Evolutionary conservation across 2,113 vertebrate genomes (phyloP).

Genomic region (Polypterus bichir): DNA sequence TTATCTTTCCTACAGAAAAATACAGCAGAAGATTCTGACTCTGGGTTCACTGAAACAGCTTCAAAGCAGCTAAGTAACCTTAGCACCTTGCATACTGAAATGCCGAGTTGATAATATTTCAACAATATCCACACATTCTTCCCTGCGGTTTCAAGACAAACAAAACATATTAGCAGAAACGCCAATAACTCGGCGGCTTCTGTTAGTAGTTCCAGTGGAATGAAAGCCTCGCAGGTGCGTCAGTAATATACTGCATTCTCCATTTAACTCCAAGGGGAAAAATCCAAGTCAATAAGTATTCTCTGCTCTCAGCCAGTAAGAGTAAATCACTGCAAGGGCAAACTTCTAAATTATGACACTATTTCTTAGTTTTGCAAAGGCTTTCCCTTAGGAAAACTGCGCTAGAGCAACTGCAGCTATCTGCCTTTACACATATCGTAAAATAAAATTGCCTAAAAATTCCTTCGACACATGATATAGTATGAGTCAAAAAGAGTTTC

Average conservation of each 20-base stretch:
- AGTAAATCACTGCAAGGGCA: slow-evolving; percentile 38
- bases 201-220: slow-evolving; percentile 30
- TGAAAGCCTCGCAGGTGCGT: slow-evolving; percentile 32
- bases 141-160: slow-evolving; percentile 29
- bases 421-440: no score
- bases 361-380: background rate
- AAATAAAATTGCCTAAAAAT: no score
- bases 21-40: no score
- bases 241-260: slow-evolving; percentile 26
- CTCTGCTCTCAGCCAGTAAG: slow-evolving; percentile 30
- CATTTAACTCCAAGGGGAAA: slow-evolving; percentile 34
- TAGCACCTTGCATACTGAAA: slow-evolving; percentile 25
- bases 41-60: background rate
- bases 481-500: no score
- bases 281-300: slow-evolving; percentile 34
- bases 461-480: no score
- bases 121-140: slow-evolving; percentile 28
- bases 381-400: slow-evolving; percentile 6
- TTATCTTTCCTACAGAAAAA: no score
- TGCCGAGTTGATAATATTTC: slow-evolving; percentile 27
- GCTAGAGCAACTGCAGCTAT: no score
- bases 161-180: slow-evolving; percentile 32
- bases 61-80: slow-evolving; percentile 21
- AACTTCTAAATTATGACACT: slow-evolving; percentile 24
- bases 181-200: slow-evolving; percentile 33